phyloP scores from a whole-genome alignment of 2,113 vertebrate genomes.

The Channa argus region DNA sequence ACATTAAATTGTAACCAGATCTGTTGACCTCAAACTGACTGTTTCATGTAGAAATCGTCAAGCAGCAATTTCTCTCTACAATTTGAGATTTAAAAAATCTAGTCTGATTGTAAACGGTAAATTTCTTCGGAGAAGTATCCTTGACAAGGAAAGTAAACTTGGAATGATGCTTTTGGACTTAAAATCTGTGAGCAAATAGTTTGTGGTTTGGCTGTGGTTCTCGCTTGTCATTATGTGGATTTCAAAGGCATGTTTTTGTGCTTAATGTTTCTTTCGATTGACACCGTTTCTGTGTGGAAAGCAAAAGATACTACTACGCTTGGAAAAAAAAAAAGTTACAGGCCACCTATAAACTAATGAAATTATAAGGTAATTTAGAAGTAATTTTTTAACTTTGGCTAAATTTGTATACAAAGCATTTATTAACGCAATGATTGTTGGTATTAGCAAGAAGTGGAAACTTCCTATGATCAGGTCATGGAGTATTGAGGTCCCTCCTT shows the following conservation, averaged over 20 bases:
- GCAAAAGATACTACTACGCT: constrained; percentile 50
- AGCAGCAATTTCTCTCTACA: no score
- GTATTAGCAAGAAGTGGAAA: background rate
- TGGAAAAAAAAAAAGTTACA: background rate
- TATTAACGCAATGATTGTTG: constrained; percentile 8
- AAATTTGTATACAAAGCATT: background rate
- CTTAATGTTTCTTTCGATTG: constrained; percentile 28
- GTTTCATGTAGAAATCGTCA: no score
- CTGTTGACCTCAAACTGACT: no score
- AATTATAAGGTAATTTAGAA: no score
- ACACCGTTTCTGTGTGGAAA: constrained; percentile 17
- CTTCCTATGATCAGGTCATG: background rate
- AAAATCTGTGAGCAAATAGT: constrained; percentile 10
- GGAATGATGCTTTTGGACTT: constrained; percentile 48
- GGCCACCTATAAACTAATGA: background rate
- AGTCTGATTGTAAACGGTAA: background rate
- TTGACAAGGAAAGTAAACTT: constrained; percentile 39
- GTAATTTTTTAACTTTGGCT: background rate
- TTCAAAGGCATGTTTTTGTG: constrained; percentile 54
- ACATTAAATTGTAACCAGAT: no score
- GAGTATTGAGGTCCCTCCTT: constrained; percentile 53
- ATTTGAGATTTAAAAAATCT: no score
- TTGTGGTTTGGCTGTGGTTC: constrained; percentile 24
- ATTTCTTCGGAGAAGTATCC: constrained; percentile 64
- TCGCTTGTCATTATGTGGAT: background rate